phyloP scores from a whole-genome alignment of 1,140 invertebrate genomes.

The Formica selysi region DNA sequence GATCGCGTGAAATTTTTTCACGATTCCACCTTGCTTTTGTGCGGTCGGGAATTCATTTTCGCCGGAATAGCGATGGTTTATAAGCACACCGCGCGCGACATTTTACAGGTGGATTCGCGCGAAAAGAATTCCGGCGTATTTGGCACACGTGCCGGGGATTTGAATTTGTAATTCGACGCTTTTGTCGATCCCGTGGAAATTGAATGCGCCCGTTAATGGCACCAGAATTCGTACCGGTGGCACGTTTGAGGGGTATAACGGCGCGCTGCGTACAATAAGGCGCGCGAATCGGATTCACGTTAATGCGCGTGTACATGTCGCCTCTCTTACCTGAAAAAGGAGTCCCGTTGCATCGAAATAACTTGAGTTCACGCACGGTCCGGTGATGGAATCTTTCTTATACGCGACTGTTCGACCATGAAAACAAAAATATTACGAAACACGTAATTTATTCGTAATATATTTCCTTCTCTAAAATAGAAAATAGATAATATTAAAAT shows the following conservation, averaged over 20 bases:
- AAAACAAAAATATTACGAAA: neutral
- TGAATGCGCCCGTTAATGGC: slow-evolving; percentile 82
- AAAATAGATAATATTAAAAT: neutral
- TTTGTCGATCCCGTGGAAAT: slow-evolving; percentile 83
- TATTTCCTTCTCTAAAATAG: neutral
- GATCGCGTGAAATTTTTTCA: slow-evolving; percentile 4
- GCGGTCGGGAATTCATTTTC: slow-evolving; percentile 32
- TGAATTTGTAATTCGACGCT: slow-evolving; percentile 83
- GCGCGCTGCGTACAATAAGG: slow-evolving; percentile 44
- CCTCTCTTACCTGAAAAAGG: slow-evolving; percentile 8
- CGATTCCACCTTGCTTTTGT: neutral
- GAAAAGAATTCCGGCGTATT: slow-evolving; percentile 78
- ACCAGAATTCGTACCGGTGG: slow-evolving; percentile 62
- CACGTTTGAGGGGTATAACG: slow-evolving; percentile 63
- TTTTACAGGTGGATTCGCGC: slow-evolving; percentile 78
- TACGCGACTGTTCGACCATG: neutral
- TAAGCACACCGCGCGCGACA: slow-evolving; percentile 42
- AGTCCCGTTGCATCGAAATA: slow-evolving; percentile 50
- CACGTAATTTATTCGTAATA: neutral
- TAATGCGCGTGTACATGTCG: slow-evolving; percentile 48
- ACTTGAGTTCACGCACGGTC: neutral
- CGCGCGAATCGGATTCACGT: slow-evolving; percentile 64
- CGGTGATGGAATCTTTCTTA: neutral
- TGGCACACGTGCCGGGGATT: slow-evolving; percentile 81
- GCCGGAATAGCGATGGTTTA: slow-evolving; percentile 29